Evolutionary conservation across 2,888 invertebrate genomes (phyloP).

Genomic region (Calephelis perditalis): DNA sequence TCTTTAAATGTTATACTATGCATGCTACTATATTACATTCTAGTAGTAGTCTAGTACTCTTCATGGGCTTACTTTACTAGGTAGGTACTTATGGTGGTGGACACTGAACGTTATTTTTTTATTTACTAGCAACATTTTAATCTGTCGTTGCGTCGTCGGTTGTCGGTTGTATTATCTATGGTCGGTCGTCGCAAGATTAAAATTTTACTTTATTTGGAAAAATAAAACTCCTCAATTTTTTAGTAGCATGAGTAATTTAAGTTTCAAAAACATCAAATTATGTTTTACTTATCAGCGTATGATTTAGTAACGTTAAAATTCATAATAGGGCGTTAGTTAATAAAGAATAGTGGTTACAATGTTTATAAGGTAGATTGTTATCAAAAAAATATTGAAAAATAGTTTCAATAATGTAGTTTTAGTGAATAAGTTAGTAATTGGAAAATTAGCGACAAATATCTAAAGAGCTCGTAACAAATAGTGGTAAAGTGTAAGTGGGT

Average conservation of each 20-base stretch:
- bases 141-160: slow-evolving; percentile 35
- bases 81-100: too few relatives aligned
- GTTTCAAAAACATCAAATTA: neutral
- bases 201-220: neutral
- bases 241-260: neutral
- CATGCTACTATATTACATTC: too few relatives aligned
- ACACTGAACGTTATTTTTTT: too few relatives aligned
- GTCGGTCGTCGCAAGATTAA: slow-evolving; percentile 25
- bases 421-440: slow-evolving; percentile 1
- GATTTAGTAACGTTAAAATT: slow-evolving; percentile 22
- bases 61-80: too few relatives aligned
- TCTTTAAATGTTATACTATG: too few relatives aligned
- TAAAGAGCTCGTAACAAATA: slow-evolving; percentile 12
- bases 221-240: neutral
- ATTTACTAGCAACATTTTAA: slow-evolving; percentile 26
- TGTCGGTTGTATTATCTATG: slow-evolving; percentile 17
- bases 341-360: slow-evolving; percentile 36
- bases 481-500: slow-evolving; percentile 48
- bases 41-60: too few relatives aligned
- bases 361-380: slow-evolving; percentile 58
- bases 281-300: neutral
- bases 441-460: neutral
- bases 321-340: slow-evolving; percentile 23
- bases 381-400: slow-evolving; percentile 47
- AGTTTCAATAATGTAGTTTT: slow-evolving; percentile 51